Evolutionary conservation across 37 sponge, comb jelly and placozoan species (phyloP), one percentile per base, ranked within the genome.

Genomic region (Hormiphora californensis): DNA sequence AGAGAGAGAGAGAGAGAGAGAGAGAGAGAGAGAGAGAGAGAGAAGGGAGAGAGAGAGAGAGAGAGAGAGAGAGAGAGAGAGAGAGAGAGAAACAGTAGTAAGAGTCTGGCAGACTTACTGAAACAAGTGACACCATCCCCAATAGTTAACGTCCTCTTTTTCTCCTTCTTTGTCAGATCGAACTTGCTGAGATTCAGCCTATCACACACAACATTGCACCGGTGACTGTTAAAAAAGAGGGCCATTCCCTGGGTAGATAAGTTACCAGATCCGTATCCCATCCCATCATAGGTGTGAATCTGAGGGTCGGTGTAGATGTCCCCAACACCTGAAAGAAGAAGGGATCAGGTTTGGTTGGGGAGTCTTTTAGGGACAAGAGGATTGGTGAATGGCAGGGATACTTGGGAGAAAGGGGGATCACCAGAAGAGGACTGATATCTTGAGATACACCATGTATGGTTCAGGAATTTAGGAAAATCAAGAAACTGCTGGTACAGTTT

Each of bases 231-330:
- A 89, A 94, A 94, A 89, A 94, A 94, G 32, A 94, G 90, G 21
- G 95, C 95, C 93, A 94, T 94, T 0, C 95, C 95, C 49, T 87
- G 91, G 28, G 89, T 51, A 0, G 93, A 93, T 0, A 94, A 88
- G 59, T 94, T 94, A 27, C 90, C 95, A 40, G 90, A 90, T 32
- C 95, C 95, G 40, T 94, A 94, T 15, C 89, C 91, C 87, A 90
- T 68, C 30, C 44, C 40, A 63, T 85, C 87, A 36, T 63, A 86
- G 9, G 95, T 94, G 90, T 94, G 95, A 49, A 94, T 94, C 86
- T 94, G 95, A 54, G 95, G 95, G 59, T 94, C 95, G n/a, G 95
- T 94, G 89, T 94, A 94, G 28, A 94, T 59, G 85, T 94, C 95
- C 0, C 95, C 95, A 7, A 94, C 95, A 35, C 94, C 94, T 93